phyloP scores from a whole-genome alignment of 2,113 vertebrate species.

The Elachura formosa region DNA sequence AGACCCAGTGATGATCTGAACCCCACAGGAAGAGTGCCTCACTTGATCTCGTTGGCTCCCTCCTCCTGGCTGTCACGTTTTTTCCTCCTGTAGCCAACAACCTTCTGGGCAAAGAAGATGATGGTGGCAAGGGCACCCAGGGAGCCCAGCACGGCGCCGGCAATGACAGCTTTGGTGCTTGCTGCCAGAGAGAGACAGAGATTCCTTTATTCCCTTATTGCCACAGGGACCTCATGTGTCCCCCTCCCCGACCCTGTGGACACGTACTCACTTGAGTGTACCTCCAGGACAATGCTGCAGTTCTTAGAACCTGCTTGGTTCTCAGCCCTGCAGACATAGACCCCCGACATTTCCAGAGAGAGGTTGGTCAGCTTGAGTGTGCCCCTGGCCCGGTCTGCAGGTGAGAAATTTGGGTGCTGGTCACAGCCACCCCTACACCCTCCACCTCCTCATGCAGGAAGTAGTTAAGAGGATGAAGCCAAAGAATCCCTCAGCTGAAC shows the following conservation, averaged over 20 bases:
- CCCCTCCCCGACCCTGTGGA: neutral
- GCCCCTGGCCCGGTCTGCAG: neutral
- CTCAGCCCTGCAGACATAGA: constrained; percentile 9
- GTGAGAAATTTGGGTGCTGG: neutral
- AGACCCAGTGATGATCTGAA: accelerated
- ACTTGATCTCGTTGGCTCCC: constrained; percentile 54
- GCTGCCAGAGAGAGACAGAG: neutral
- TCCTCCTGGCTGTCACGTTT: constrained; percentile 43
- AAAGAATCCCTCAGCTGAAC: neutral
- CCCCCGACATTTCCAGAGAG: constrained; percentile 32
- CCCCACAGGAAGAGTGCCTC: neutral
- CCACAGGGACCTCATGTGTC: accelerated
- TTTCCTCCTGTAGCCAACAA: neutral
- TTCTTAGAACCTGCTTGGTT: neutral
- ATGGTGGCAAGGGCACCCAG: neutral
- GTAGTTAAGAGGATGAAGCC: neutral
- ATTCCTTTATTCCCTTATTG: neutral
- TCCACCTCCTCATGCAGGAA: neutral
- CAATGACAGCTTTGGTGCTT: constrained; percentile 7
- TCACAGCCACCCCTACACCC: neutral
- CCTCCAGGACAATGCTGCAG: constrained; percentile 41
- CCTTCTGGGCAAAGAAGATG: neutral
- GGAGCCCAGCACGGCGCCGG: constrained; percentile 22
- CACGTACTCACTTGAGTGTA: constrained; percentile 51
- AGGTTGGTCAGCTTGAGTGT: constrained; percentile 56